phyloP scores from a whole-genome alignment of 2,888 invertebrate genomes.

The Megalurothrips usitatus region DNA sequence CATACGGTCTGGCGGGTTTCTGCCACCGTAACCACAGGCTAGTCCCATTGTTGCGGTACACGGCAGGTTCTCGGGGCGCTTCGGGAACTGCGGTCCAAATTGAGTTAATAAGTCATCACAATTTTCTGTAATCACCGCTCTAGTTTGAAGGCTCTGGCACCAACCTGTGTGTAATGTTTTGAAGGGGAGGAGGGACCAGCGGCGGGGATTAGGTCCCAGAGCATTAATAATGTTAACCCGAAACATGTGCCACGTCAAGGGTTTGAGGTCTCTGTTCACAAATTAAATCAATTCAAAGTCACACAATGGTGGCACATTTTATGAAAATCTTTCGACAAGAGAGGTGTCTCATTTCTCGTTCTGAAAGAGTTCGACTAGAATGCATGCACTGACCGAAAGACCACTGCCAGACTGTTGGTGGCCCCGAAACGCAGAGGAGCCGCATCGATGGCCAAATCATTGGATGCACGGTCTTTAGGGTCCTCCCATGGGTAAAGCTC shows the following conservation, averaged over 20 bases:
- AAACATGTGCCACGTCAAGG: background rate
- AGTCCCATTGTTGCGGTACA: background rate
- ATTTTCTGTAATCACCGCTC: no score
- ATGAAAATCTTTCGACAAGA: no score
- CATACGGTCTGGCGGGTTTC: background rate
- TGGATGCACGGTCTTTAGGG: background rate
- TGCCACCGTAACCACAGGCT: background rate
- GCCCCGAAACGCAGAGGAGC: background rate
- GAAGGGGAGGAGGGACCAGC: background rate
- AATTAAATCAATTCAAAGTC: background rate
- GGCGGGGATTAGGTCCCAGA: background rate
- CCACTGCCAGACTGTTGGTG: background rate
- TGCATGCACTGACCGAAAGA: background rate
- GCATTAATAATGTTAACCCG: background rate
- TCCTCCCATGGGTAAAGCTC: background rate
- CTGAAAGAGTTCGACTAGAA: background rate
- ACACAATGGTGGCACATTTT: no score
- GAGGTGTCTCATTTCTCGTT: background rate
- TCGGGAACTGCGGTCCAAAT: background rate
- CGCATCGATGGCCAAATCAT: background rate
- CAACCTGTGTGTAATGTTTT: background rate
- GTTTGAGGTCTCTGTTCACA: background rate
- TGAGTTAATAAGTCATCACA: background rate
- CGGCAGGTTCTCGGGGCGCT: background rate
- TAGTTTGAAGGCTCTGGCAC: background rate